These are phyloP conservation scores for Climacteris rufus DNA, from an alignment of 2,113 vertebrate genomes.

Conservation along the genomic window DNA sequence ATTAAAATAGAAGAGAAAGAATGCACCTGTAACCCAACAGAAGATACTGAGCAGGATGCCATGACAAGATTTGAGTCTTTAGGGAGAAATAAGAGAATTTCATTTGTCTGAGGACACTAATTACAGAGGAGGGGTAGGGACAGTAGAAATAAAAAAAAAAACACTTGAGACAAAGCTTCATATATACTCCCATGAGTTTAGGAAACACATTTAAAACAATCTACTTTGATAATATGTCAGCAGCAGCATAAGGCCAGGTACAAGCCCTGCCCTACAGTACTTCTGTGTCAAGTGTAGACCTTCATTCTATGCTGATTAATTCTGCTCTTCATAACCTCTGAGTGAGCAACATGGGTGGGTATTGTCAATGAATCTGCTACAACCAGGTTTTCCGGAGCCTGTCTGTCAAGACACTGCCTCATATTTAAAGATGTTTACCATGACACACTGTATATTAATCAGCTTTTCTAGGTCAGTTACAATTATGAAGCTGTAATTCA, in stretches of 20 bases:
- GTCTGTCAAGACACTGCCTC: neutral
- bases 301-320: neutral
- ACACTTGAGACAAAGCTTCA: neutral
- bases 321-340: neutral
- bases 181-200: neutral
- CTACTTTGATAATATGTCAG: neutral
- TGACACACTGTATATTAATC: neutral
- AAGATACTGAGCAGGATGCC: neutral
- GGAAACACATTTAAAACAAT: neutral
- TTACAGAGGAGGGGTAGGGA: neutral
- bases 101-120: neutral
- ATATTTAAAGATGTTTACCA: neutral
- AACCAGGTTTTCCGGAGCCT: neutral
- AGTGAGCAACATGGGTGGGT: neutral
- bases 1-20: neutral
- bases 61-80: neutral
- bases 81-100: neutral
- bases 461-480: neutral
- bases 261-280: neutral
- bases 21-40: neutral
- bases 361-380: neutral
- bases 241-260: neutral
- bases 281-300: neutral
- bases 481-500: neutral
- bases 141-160: neutral